Evolutionary conservation across 2,797 vertebrate genomes (phyloP).

Genomic region (Spinus pinus): DNA sequence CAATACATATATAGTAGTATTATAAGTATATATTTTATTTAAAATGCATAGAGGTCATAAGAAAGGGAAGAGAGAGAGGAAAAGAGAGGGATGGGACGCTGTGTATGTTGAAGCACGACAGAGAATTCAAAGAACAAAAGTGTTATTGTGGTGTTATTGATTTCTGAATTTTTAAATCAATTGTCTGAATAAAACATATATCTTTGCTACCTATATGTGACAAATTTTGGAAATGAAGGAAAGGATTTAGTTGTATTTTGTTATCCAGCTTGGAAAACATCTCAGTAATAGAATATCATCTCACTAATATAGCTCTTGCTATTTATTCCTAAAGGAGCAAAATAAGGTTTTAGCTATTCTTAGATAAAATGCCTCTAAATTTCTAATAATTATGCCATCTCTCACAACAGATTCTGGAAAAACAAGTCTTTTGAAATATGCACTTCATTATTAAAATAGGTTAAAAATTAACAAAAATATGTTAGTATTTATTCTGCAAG

Average conservation of each 20-base stretch:
- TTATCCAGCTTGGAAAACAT: not conserved
- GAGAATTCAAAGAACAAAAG: not conserved
- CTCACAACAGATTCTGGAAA: not conserved
- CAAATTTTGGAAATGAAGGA: not conserved
- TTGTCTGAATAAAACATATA: not conserved
- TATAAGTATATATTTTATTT: not conserved
- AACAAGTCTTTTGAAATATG: not conserved
- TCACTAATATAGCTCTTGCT: not conserved
- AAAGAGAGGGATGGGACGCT: not conserved
- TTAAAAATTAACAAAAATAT: not conserved
- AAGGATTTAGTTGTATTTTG: not conserved
- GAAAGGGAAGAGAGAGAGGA: not conserved
- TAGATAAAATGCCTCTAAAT: not conserved
- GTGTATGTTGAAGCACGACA: not conserved
- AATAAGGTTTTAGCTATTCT: not conserved
- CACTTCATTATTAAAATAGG: not conserved
- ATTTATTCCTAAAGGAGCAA: not conserved
- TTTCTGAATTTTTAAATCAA: not conserved
- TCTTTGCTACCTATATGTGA: not conserved
- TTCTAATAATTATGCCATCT: not conserved
- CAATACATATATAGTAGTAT: not conserved
- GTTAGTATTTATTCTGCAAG: not conserved
- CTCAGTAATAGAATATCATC: not conserved
- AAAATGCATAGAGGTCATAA: not conserved
- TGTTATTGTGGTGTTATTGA: not conserved